Conservation (phyloP, 2,888 invertebrate species). For the Diarsia rubi region DNA sequence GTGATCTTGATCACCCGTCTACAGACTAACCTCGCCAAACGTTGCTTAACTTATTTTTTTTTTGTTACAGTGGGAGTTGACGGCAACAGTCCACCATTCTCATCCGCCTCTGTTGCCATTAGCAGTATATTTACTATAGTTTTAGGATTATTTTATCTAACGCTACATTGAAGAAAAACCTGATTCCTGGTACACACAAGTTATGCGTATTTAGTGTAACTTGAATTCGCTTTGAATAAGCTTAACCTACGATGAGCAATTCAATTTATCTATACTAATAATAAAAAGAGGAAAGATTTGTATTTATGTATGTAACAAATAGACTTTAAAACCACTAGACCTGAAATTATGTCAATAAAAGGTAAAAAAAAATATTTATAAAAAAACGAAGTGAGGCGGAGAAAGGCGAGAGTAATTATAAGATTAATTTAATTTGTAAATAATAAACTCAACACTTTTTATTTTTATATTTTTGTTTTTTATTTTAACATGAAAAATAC, state of each 20-base stretch:
- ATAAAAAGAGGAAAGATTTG: too few species aligned
- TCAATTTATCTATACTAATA: too few species aligned
- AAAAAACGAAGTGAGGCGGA: not conserved
- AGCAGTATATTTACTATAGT: conserved; percentile 47
- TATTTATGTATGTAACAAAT: too few species aligned
- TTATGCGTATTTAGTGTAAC: too few species aligned
- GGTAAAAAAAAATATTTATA: too few species aligned
- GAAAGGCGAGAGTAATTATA: not conserved
- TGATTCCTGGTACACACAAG: not conserved
- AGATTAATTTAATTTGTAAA: conserved; percentile 57
- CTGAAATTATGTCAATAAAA: not conserved
- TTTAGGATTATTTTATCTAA: conserved; percentile 49
- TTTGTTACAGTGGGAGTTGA: conserved; percentile 15
- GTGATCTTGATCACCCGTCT: too few species aligned
- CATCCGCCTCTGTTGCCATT: conserved; percentile 13
- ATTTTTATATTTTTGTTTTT: conserved; percentile 27
- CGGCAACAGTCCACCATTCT: not conserved
- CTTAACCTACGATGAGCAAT: too few species aligned
- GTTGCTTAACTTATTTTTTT: not conserved
- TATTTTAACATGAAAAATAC: too few species aligned
- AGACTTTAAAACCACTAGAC: too few species aligned
- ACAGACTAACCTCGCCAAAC: not conserved
- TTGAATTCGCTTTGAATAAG: too few species aligned
- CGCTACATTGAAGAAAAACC: conserved; percentile 12
- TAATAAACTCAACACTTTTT: conserved; percentile 52